These are phyloP conservation scores for Paradisaea rubra DNA, from an alignment of 2,113 vertebrate genomes.

Conservation along the genomic window DNA sequence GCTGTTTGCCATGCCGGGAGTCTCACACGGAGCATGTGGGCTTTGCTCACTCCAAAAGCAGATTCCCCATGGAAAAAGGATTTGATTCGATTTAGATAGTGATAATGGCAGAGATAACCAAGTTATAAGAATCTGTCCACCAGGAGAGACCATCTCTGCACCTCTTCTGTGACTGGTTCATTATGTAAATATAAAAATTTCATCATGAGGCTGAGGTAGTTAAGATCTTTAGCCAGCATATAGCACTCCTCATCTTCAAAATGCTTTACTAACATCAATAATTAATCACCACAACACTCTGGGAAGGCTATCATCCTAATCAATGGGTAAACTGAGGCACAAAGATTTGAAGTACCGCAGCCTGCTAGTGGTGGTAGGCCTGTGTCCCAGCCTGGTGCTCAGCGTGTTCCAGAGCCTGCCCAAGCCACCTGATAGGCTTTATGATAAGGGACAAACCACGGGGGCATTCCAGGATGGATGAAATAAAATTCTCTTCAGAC, in stretches of 20 bases:
- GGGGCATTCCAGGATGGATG: neutral
- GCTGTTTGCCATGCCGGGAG: slow-evolving; percentile 63
- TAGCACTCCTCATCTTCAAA: slow-evolving; percentile 39
- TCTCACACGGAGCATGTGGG: slow-evolving; percentile 30
- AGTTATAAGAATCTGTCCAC: neutral
- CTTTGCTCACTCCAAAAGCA: neutral
- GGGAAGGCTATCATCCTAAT: slow-evolving; percentile 4
- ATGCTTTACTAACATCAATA: neutral
- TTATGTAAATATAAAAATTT: slow-evolving; percentile 34
- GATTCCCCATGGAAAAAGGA: neutral
- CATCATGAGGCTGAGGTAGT: slow-evolving; percentile 24
- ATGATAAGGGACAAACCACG: neutral
- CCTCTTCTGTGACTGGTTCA: neutral
- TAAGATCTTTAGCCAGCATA: slow-evolving; percentile 1
- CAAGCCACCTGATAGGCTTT: neutral
- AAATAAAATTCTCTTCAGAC: neutral
- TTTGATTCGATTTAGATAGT: neutral
- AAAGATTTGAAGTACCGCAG: neutral
- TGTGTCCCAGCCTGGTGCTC: neutral
- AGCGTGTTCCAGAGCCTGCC: neutral
- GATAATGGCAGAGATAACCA: neutral
- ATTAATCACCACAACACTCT: slow-evolving; percentile 26
- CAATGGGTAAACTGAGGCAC: slow-evolving; percentile 12
- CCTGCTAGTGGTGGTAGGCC: neutral
- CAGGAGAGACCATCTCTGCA: slow-evolving; percentile 16